Evolutionary conservation across 53 echinoderm and acorn worm species (phyloP), one percentile per base, ranked within the genome.

Genomic region (Actinopyga echinites): DNA sequence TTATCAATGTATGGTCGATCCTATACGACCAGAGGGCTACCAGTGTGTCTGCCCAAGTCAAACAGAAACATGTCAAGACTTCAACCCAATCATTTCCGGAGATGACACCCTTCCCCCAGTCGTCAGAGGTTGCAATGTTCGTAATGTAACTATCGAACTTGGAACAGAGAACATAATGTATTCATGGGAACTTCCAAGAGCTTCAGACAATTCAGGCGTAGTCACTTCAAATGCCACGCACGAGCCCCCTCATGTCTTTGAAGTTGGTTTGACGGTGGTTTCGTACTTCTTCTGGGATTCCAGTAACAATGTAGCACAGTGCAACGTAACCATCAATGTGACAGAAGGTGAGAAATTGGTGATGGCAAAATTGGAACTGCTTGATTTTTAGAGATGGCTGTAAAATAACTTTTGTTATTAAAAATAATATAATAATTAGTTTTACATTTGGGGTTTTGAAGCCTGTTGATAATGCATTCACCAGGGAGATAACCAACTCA

Each of bases 301-400:
- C 1, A 30, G 62, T 8, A 64, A 64, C 1, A 87, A 87, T 38
- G 52, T 10, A 0, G 83, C 32, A 2, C 61, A 62, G 21, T 87
- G 87, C 35, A 36, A 74, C 29, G 69, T 87, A 12, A 35, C 54
- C 83, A 37, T 87, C 8, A 82, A 43, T 74, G 82, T 87, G 23
- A 8, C 19, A 52, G 82, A 35, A 44, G 23, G 69, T 69, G 34
- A 69, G 69, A 49, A 49, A n/a, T n/a, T n/a, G n/a, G n/a, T n/a
- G n/a, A n/a, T n/a, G n/a, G n/a, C n/a, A n/a, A n/a, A n/a, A n/a
- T n/a, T n/a, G n/a, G n/a, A n/a, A n/a, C n/a, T n/a, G n/a, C n/a
- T n/a, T n/a, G n/a, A n/a, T n/a, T n/a, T n/a, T n/a, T n/a, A n/a
- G n/a, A n/a, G n/a, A n/a, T n/a, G n/a, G n/a, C n/a, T n/a, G n/a